A percentile compares a stretch with the other conserved stretches of the same genome.
Evolutionary conservation across 2,888 invertebrate species (phyloP).

Genomic region (Hedya salicella): DNA sequence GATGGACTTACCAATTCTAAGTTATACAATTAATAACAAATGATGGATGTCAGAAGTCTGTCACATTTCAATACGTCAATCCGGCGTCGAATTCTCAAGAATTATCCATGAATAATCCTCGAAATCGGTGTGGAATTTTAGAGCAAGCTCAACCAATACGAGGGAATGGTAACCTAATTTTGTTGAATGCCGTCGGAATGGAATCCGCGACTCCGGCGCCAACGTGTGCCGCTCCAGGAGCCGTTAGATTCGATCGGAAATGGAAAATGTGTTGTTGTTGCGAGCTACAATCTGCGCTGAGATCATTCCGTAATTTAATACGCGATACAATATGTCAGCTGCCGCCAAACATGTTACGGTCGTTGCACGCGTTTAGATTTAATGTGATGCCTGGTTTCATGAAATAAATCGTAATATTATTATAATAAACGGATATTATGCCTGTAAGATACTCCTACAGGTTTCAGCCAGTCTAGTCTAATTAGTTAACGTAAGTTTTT

Average conservation of each 20-base stretch:
- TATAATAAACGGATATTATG: no score
- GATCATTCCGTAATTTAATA: conserved; percentile 62
- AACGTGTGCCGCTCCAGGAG: conserved; percentile 54
- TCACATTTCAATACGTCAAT: conserved; percentile 59
- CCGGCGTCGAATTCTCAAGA: conserved; percentile 63
- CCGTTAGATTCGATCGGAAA: conserved; percentile 72
- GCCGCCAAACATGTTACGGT: neutral
- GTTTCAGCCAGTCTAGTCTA: no score
- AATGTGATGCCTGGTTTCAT: neutral
- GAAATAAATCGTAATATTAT: no score
- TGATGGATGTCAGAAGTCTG: conserved; percentile 45
- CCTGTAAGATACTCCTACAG: no score
- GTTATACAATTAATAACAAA: no score
- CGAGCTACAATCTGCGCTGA: conserved; percentile 64
- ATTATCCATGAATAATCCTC: conserved; percentile 67
- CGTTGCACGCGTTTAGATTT: neutral
- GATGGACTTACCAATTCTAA: no score
- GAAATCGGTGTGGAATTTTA: conserved; percentile 68
- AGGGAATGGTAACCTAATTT: conserved; percentile 73
- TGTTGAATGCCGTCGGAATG: conserved; percentile 59
- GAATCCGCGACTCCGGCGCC: conserved; percentile 52
- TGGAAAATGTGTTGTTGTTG: conserved; percentile 70
- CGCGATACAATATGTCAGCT: conserved; percentile 23
- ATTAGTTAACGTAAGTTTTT: no score
- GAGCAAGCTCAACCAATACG: conserved; percentile 59